These are phyloP conservation scores for Dicrurus megarhynchus DNA, from an alignment of 2,113 vertebrate species.

Conservation along the genomic window DNA sequence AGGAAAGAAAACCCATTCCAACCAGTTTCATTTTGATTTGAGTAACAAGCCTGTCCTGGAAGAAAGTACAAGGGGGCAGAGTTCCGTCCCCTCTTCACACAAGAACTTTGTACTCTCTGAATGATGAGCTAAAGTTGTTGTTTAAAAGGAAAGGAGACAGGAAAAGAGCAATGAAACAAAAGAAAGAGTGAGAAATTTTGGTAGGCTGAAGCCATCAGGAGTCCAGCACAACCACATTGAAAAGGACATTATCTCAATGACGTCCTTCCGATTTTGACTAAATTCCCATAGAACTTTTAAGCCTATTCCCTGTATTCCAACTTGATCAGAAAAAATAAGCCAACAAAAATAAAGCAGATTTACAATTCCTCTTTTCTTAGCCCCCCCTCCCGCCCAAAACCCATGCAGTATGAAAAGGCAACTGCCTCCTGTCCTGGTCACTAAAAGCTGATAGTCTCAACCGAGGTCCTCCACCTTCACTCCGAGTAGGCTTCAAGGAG, in stretches of 20 bases:
- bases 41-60: neutral
- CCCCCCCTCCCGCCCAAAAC: rapidly evolving
- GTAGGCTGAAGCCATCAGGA: neutral
- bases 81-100: neutral
- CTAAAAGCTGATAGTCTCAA: neutral
- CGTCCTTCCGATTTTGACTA: neutral
- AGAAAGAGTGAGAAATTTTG: neutral
- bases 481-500: neutral
- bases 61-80: neutral
- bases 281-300: neutral
- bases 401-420: neutral
- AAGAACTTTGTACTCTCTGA: neutral
- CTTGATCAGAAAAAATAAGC: neutral
- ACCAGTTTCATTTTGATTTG: rapidly evolving
- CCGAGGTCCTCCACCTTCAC: neutral
- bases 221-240: neutral
- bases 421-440: neutral
- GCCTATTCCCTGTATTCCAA: neutral
- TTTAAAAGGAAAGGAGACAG: neutral
- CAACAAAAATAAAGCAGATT: neutral
- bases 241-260: neutral
- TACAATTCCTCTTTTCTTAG: neutral
- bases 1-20: neutral
- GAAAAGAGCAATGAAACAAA: neutral
- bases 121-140: neutral